Evolutionary conservation across 2,888 invertebrate species (phyloP), one percentile per base, ranked within the genome.

Genomic region (Nudaria mundana): DNA sequence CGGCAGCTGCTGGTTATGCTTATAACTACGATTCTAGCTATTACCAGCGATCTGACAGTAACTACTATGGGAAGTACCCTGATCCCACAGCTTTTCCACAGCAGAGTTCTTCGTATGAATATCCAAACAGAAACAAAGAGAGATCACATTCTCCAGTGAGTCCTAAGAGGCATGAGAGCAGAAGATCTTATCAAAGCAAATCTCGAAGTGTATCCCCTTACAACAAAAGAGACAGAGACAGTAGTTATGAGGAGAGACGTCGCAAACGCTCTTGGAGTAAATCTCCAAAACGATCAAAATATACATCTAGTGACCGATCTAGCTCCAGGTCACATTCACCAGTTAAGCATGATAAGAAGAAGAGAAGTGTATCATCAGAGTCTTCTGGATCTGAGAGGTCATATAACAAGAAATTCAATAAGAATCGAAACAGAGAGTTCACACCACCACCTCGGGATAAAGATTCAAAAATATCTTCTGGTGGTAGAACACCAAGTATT

Each of bases 271-370:
- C 84, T 10, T 66, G 71, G 40, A 82, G 80, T 48, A 65, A 61
- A 33, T 68, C 75, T 16, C 61, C 71, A 1, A 78, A 72, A 44
- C 66, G 65, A 20, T 65, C 63, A 14, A 79, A 76, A 39, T 85
- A 85, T 62, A 77, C 79, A 15, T 82, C 84, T 4, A 83, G 86
- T 63, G 81, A 76, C 25, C 63, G 71, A 14, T 79, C 82, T 0
- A 77, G 74, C 33, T 80, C 78, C 12, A 64, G 77, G 14, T 81
- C 82, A 12, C 64, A 64, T 30, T 67, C 74, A 16, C 55, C 73
- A 6, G 29, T 38, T 5, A 73, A 66, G 33, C 71, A 63, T 52
- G 61, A 63, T 6, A 72, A 59, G 41, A 76, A 68, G 40, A 58
- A 52, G 31, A 67, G 71, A 30, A 69, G 66, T 39, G 69, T 75